Evolutionary conservation across 2,888 invertebrate species (phyloP), one percentile per base, ranked within the genome.

Genomic region (Catocala nupta): DNA sequence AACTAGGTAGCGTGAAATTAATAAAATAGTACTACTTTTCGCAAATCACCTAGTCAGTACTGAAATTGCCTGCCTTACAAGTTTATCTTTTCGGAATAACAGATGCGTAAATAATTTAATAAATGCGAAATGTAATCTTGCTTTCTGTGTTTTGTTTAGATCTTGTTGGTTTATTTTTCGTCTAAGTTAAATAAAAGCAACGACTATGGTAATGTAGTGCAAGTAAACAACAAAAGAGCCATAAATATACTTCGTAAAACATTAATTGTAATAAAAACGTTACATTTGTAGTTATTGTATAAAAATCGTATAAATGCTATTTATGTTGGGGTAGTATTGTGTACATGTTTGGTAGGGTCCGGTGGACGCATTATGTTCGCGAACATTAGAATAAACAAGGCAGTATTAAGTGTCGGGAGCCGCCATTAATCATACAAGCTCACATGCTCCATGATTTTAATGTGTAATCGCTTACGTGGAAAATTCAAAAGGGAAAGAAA

Each of bases 381-480:
- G 65, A 70, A 65, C 76, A 83, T 83, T 80, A 82, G 70, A 81
- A 81, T 80, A 83, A 84, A 84, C 83, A 78, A 60, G 55, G 75
- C 75, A 73, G 80, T 80, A 86, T 84, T 75, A 84, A 83, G 78
- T 83, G 81, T 75, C 71, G 76, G 78, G 67, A 67, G 74, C 62
- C 63, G 61, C 73, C 81, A 88, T 89, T 84, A 84, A 86, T 89
- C 88, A 88, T 81, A 77, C 73, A 69, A 76, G 75, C 78, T 72
- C 82, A 71, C 77, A 79, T 79, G 79, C 75, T 71, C 80, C 80
- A 75, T 75, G 82, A 82, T 83, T 83, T 81, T 77, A 82, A 80
- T 76, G 81, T 81, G 80, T 80, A 80, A 83, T 77, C 78, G 78
- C 77, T 80, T 77, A 78, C 73, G 77, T 78, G 80, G 81, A 80